Base-by-base conservation (phyloP, 2,888 invertebrate genomes). In the Phrixothrix hirtus region DNA sequence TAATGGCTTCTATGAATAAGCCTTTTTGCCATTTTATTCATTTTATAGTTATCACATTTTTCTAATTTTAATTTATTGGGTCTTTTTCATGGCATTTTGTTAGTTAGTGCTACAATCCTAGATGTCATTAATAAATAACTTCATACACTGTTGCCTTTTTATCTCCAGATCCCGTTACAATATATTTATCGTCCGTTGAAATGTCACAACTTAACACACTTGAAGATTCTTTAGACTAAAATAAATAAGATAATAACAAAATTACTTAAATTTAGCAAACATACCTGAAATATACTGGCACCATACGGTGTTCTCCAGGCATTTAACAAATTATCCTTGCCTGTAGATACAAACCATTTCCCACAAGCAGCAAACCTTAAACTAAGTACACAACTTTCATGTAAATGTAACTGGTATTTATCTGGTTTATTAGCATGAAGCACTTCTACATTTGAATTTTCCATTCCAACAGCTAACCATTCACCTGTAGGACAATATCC, bases 161-260 rank as follows among this genome's bases (percentile, higher is more conserved):
- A 81, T 96, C 95, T 51, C 95, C 95, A 30, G 95, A 95, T 58
- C 96, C 96, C 41, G 95, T 95, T 67, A 96, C 94, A 64, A 96
- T 94, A 79, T 92, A 95, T 73, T 94, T 94, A 80, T 96, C 95
- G 78, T 97, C 95, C 39, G 89, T 87, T 42, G 95, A 95, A 71
- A 96, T 95, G 83, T 96, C 96, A 80, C 95, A 96, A 79, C 95
- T 94, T 60, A 97, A 82, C 65, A 96, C 95, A 67, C 95, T 95
- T 58, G 95, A 95, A 16, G 93, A 91, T 81, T 96, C 96, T 79
- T 95, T 95, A 65, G 89, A 89, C 89, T 89, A 83, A 46, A 81
- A 43, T 61, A 68, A 57, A 67, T 73, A 69, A 58, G 71, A n/a
- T n/a, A n/a, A n/a, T 63, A 62, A 51, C 42, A 10, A 1, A 29